Evolutionary conservation across 2,888 invertebrate genomes (phyloP), one percentile per base, ranked within the genome.

Genomic region (Notocelia uddmanniana): DNA sequence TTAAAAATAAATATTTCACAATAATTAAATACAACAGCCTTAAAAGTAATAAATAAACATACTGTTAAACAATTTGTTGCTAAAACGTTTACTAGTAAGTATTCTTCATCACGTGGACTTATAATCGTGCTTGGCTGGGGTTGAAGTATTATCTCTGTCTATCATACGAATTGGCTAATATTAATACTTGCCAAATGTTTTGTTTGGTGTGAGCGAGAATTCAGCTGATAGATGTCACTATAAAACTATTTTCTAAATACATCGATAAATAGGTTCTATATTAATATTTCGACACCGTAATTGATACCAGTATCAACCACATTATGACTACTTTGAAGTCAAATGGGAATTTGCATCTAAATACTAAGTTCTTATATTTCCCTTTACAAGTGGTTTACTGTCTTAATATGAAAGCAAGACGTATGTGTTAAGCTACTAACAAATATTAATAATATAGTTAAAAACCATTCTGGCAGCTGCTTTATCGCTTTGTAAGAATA

Each of bases 71-170:
- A 41, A 41, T 41, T 15, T 54, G 5, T 26, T 54, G 54, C 15
- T 54, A 23, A 11, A 8, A 21, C 6, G 48, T 26, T 31, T 60
- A 52, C 41, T 55, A 19, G 19, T 67, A 67, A 68, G 59, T 68
- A 72, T 72, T 68, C 55, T 57, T 26, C n/a, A 69, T 21, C 34
- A 18, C 37, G 59, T 57, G 50, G 60, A 54, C 48, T 77, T 76
- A 76, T 88, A 83, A 85, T 86, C 83, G 83, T 87, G 91, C 91
- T 92, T 92, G 81, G 89, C 90, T 88, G 84, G 82, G 73, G 73
- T 77, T 74, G 79, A 69, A 73, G 69, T 69, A 73, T 69, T 73
- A 63, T 62, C 48, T 57, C 58, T 68, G 69, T 73, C 63, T 67
- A 68, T 63, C 48, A 58, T 59, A 34, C 50, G 76, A 77, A 72